phyloP scores from a whole-genome alignment of 92 coral and sea anemone species.

The Heliopora coerulea region DNA sequence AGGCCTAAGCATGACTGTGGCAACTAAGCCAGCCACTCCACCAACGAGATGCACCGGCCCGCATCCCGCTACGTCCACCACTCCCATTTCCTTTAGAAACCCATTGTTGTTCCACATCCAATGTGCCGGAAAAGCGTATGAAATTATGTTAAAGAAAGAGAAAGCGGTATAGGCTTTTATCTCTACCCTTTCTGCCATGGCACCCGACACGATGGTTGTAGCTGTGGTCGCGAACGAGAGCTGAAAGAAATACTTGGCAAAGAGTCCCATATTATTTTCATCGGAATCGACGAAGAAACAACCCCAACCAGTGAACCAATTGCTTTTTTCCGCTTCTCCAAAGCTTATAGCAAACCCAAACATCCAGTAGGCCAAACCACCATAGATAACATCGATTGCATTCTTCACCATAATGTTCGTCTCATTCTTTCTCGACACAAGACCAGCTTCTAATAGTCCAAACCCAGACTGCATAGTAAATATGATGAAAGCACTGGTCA shows the following conservation, averaged over 20 bases:
- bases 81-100: slow-evolving; percentile 67
- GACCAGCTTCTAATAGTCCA: slow-evolving; percentile 81
- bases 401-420: slow-evolving; percentile 77
- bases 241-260: slow-evolving; percentile 78
- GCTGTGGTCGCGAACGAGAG: slow-evolving; percentile 81
- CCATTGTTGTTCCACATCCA: slow-evolving; percentile 79
- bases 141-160: slow-evolving; percentile 68
- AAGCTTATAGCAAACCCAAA: slow-evolving; percentile 85
- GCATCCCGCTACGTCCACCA: slow-evolving; percentile 82
- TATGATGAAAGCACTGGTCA: slow-evolving; percentile 89
- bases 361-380: slow-evolving; percentile 78
- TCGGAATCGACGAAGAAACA: slow-evolving; percentile 67
- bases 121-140: slow-evolving; percentile 77
- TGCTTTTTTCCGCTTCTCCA: slow-evolving; percentile 52
- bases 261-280: slow-evolving; percentile 67
- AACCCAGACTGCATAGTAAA: slow-evolving; percentile 98
- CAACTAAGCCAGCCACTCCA: slow-evolving; percentile 74
- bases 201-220: slow-evolving; percentile 77
- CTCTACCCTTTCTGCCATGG: slow-evolving; percentile 82
- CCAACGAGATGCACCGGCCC: slow-evolving; percentile 86
- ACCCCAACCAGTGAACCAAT: slow-evolving; percentile 67
- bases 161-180: slow-evolving; percentile 72
- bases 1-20: slow-evolving; percentile 68
- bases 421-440: slow-evolving; percentile 83
- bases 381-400: slow-evolving; percentile 74